Evolutionary conservation across 2,888 invertebrate genomes (phyloP), one percentile per base, ranked within the genome.

Genomic region (Patella depressa): DNA sequence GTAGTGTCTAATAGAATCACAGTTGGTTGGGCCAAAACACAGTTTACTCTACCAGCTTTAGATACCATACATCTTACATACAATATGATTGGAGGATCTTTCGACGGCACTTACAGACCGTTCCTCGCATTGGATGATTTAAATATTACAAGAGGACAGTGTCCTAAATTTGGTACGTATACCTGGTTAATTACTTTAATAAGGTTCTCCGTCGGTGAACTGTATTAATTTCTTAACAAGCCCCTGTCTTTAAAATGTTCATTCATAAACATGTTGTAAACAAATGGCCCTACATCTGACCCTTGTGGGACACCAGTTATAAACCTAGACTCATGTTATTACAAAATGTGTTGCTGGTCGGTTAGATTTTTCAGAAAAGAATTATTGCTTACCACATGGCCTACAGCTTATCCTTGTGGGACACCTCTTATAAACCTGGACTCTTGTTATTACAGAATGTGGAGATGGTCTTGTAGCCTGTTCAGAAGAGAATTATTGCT

Each of bases 91-190:
- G 84, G 86, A 17, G 78, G 77, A 3, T 54, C 55, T 3, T 76
- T 75, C 12, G 80, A 79, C 29, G 59, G 71, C 2, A 78, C 76
- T 34, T 74, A 75, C 77, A 74, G 79, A 69, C 81, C 87, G 1
- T 84, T 82, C 70, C 78, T 88, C 29, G 84, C 85, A 2, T 19
- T 89, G 1, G 89, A 89, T 77, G 87, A 89, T 75, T 81, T 89
- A 24, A 71, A 71, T 9, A 86, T 88, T 9, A 80, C 70, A 19
- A 75, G 45, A 19, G 87, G 88, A 15, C 45, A 24, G 3, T 89
- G 89, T 77, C 83, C 86, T 14, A 11, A 75, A 4, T 88, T 85
- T 74, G 79, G 89, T 89, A 82, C 80, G 82, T 75, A 12, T 11
- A 3, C 11, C 11, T 45, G 7, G 45, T 7, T 9, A 7, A 45